Evolutionary conservation across 2,113 vertebrate species (phyloP).

Genomic region (Dasyurus viverrinus): DNA sequence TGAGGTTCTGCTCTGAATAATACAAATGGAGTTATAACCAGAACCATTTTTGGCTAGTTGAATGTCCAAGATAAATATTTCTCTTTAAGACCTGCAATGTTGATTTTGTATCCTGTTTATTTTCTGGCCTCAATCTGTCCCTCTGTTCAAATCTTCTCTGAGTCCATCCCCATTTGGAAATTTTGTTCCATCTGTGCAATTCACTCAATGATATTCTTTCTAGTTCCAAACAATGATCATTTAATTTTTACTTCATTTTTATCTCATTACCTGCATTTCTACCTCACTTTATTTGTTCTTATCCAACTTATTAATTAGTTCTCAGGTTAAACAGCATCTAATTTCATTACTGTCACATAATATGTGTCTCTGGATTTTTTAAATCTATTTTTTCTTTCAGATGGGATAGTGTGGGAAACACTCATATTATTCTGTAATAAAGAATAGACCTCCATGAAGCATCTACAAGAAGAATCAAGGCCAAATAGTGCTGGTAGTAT

Average conservation of each 20-base stretch:
- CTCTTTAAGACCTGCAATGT: background rate
- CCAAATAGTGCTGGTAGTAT: background rate
- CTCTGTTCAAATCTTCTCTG: background rate
- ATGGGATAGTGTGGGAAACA: slow-evolving; percentile 4
- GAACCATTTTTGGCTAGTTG: background rate
- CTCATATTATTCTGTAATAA: background rate
- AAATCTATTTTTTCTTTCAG: background rate
- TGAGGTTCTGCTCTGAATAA: background rate
- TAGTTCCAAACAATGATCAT: background rate
- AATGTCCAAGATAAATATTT: background rate
- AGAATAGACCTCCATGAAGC: background rate
- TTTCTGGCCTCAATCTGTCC: background rate
- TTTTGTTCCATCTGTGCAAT: background rate
- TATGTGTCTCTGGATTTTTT: background rate
- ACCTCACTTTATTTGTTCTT: background rate
- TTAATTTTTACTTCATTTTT: background rate
- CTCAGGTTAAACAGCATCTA: background rate
- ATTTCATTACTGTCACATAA: background rate
- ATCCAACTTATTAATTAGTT: background rate
- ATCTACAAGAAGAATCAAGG: background rate
- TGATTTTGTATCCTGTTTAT: background rate
- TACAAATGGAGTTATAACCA: background rate
- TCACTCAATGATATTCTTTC: background rate
- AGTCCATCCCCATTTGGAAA: background rate
- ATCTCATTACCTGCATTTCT: background rate